These are phyloP conservation scores for Acinonyx jubatus DNA, from an alignment of 2,113 vertebrate genomes.

Conservation along the genomic window DNA sequence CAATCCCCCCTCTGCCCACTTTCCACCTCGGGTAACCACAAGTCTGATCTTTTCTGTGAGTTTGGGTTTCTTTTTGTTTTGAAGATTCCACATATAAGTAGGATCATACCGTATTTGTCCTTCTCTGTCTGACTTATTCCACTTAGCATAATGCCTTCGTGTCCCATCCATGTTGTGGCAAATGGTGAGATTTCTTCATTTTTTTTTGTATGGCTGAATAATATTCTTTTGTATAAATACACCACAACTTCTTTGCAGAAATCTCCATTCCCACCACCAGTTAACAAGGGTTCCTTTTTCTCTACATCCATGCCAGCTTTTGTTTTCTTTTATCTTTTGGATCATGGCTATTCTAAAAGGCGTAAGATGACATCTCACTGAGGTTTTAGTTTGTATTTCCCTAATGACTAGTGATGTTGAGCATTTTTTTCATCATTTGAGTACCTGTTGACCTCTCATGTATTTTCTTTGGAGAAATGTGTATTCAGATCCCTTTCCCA, in stretches of 20 bases:
- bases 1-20: background rate
- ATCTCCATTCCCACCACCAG: background rate
- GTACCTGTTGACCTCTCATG: background rate
- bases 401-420: background rate
- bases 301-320: background rate
- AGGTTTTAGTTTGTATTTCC: background rate
- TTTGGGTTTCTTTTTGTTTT: background rate
- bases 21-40: background rate
- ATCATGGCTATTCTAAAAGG: background rate
- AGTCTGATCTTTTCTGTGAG: background rate
- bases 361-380: background rate
- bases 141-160: background rate
- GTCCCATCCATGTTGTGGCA: background rate
- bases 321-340: background rate
- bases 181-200: background rate
- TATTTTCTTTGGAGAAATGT: background rate
- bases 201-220: background rate
- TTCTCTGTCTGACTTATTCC: background rate
- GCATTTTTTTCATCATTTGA: background rate
- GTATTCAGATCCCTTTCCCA: background rate
- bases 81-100: background rate
- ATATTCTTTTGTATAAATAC: background rate
- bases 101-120: background rate
- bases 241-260: background rate
- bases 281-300: background rate